Base-by-base conservation (phyloP, 2,888 invertebrate genomes). In the Pristionchus arcanus region DNA sequence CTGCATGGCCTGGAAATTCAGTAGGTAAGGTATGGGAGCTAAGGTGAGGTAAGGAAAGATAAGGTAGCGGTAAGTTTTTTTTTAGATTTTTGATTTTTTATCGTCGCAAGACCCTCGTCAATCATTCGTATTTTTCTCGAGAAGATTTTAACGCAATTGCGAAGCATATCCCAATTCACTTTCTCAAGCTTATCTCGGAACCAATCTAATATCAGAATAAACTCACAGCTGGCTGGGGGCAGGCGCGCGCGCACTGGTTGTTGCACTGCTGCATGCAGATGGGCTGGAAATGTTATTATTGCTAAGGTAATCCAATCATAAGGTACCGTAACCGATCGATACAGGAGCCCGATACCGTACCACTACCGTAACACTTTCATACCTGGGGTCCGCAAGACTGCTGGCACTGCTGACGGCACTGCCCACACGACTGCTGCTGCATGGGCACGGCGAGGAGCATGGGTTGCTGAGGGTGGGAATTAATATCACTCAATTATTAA, bases 201-300 rank as follows among this genome's bases (percentile, higher is more conserved):
- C n/a, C n/a, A n/a, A n/a, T n/a, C n/a, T n/a, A n/a, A n/a, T n/a
- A n/a, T n/a, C n/a, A n/a, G n/a, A n/a, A n/a, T n/a, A n/a, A 31
- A 68, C 68, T 68, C 68, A 68, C 68, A 68, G 68, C 68, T 13
- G 28, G 68, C 34, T 16, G 21, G 16, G 68, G 68, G 74, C 74
- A 77, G 31, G 42, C 37, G 31, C 31, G 74, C 42, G 7, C 4
- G n/a, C 81, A 81, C 81, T 81, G 81, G 28, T 81, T 81, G 49
- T 53, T 53, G 81, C 81, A 81, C 49, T 81, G 81, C 53, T 81
- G 81, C 25, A 21, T 49, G 81, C 81, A 81, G 49, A 81, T 81
- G n/a, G 81, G 81, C 81, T 53, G 81, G 25, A 63, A 53, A 42
- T 13, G 31, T 68, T 28, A 31, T 68, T 31, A 31, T 31, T 71